Base-by-base conservation (phyloP, 2,113 vertebrate species). In the Puntigrus tetrazona region DNA sequence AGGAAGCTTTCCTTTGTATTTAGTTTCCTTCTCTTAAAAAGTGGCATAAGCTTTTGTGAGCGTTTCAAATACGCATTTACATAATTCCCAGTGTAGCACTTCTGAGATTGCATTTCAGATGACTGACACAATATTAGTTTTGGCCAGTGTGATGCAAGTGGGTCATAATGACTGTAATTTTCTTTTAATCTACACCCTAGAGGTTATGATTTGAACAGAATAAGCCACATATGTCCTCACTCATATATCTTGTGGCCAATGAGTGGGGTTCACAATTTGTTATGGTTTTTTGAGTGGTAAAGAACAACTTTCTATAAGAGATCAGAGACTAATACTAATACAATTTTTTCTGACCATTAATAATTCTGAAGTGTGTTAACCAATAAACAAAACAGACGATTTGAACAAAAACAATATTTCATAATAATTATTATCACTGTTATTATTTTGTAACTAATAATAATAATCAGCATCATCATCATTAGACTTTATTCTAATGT, bases 1-100 rank as follows among this genome's bases (percentile, higher is more conserved):
- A 91, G 88, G 78, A 43, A 22, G 45, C 27, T 77, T 16, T 47
- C 75, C 86, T 55, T 80, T 67, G 38, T 88, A 70, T 85, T 65
- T 22, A n/a, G 5, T 76, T 76, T 31, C 16, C 57, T 43, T 73
- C 36, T 59, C 5, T 55, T 36, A 41, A 25, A 78, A 57, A 38
- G 25, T 18, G 22, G 14, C 29, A 76, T 25, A 41, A 14, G 38
- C 22, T 73, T 73, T 43, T 43, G 22, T 25, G 69, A n/a, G 4
- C 13, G 31, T 52, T 78, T 38, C 52, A 57, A 57, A 55, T 22
- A 57, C 3, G n/a, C 13, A 59, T 78, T 78, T 59, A 38, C 50
- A 38, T 59, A 59, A 78, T 41, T 16, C 31, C 29, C 31, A 78
- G 18, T 36, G 18, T 55, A 34, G 6, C 31, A 3, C 75, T 78